Evolutionary conservation across 2,888 invertebrate genomes (phyloP), one percentile per base, ranked within the genome.

Genomic region (Byasa hedistus): DNA sequence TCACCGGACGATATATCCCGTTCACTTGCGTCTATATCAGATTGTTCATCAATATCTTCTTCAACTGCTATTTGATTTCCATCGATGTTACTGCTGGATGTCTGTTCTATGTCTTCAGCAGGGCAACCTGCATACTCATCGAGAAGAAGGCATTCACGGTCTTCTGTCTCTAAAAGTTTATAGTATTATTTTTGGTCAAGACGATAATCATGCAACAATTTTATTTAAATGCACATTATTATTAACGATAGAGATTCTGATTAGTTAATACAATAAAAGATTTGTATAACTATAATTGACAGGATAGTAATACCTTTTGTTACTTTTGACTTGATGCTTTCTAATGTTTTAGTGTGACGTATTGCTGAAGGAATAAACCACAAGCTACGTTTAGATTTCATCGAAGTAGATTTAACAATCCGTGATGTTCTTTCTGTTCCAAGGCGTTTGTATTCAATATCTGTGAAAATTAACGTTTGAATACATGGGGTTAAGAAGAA

Each of bases 1-100:
- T 94, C 94, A 27, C 91, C 91, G 2, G 91, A 91, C 3, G 90
- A 87, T 27, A 89, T 71, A n/a, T 94, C 94, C n/a, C 87, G 91
- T 55, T 93, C 92, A 71, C 93, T 93, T 23, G 91, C 94, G 69
- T 89, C 89, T 0, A 77, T 79, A 22, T 92, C 91, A 8, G 91
- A 91, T 0, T 75, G 80, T 0, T 81, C 83, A 52, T 89, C 89
- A n/a, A 80, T 83, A 2, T 83, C 82, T 57, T 86, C 87, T 32
- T 81, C 84, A 10, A 73, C 69, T 0, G 83, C 80, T 58, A 84
- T 72, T 55, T 79, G 80, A 58, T 80, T 77, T 7, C 78, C 73
- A 3, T 80, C 80, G 68, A 80, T 84, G 64, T 84, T 84, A 66
- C 84, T 80, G 62, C 86, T 85, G 0, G 79, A 80, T 57, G 79